Evolutionary conservation across 2,113 vertebrate species (phyloP), one percentile per base, ranked within the genome.

Genomic region (Nyctibius bracteatus): DNA sequence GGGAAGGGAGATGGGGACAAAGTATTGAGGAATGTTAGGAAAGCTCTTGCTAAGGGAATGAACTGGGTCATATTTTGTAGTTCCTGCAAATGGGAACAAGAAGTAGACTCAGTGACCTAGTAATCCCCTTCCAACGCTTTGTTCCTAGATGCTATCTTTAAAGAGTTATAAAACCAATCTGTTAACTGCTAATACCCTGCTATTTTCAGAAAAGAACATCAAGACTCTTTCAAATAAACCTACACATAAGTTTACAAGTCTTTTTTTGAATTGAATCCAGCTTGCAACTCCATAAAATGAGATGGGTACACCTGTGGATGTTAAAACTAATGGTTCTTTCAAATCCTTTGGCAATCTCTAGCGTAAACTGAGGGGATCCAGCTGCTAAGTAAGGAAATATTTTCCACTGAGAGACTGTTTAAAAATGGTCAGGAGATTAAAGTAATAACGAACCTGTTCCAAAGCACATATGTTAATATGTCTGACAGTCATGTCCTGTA

Each of bases 201-300:
- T 81, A 94, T 95, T 93, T 96, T 90, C 89, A 92, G 96, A 94
- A 86, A 71, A 94, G 94, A 94, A 94, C 88, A 94, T 49, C 46
- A 55, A 90, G 92, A 67, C 31, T 83, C 80, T 94, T 94, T 68
- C 52, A 86, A 81, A 75, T 71, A 96, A 97, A 90, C 71, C 16
- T 68, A 39, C 54, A 15, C 43, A 3, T 17, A 44, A 83, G 65
- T 90, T 96, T 95, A 94, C 52, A 72, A 90, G 82, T 47, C 44
- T 39, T 71, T 59, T 54, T 71, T 80, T 91, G 63, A 67, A 90
- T 57, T 52, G 13, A 83, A 81, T 86, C 68, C 71, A 94, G 63
- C 47, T 81, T 90, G 46, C 28, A 58, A 37, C 62, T 90, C 81
- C 59, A 74, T 90, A 93, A 94, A 96, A 77, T 61, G 47, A 84